Conservation (phyloP, 1,140 invertebrate genomes). For the Spodoptera litura region DNA sequence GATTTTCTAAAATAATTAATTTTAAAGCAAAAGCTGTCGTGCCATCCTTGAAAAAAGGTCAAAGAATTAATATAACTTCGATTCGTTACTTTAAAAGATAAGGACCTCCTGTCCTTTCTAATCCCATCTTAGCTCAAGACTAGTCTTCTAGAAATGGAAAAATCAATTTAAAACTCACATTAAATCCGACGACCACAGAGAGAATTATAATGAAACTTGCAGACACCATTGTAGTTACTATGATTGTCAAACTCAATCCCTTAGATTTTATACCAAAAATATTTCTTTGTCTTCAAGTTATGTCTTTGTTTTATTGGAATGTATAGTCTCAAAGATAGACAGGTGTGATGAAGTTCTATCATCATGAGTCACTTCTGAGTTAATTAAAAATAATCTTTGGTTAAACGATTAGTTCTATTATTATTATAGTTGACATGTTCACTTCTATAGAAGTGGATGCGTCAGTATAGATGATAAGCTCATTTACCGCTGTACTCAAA, state of each 20-base stretch:
- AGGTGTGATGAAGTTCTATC: constrained; percentile 4
- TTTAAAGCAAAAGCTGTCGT: too few species aligned
- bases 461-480: too few species aligned
- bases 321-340: constrained; percentile 2
- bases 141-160: not conserved
- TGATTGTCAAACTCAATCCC: not conserved
- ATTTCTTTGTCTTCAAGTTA: constrained; percentile 8
- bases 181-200: not conserved
- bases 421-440: too few species aligned
- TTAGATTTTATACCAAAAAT: constrained; percentile 20
- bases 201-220: constrained; percentile 37
- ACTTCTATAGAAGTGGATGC: too few species aligned
- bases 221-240: constrained; percentile 42
- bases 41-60: too few species aligned
- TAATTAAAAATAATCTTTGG: constrained; percentile 3
- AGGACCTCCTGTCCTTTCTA: not conserved
- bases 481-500: too few species aligned
- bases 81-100: too few species aligned
- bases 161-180: constrained; percentile 43
- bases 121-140: not conserved
- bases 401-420: too few species aligned
- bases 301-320: constrained; percentile 1
- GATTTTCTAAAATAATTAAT: too few species aligned
- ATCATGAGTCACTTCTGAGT: not conserved
- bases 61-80: too few species aligned